Evolutionary conservation across 2,113 vertebrate species (phyloP).

Genomic region (Paratilapia polleni): DNA sequence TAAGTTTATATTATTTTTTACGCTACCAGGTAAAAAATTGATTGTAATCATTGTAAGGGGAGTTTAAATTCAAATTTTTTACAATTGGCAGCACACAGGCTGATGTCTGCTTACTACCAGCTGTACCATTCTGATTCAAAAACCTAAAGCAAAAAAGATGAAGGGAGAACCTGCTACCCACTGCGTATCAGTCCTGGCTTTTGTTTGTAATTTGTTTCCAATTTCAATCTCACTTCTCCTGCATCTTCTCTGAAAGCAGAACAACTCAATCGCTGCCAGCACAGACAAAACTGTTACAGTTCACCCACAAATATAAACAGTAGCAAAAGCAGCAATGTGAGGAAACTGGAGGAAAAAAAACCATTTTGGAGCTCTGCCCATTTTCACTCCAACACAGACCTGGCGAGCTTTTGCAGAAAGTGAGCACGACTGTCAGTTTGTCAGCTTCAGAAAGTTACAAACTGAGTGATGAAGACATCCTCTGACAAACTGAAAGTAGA

Average conservation of each 20-base stretch:
- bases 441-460: conserved; percentile 2
- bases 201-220: background rate
- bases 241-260: conserved; percentile 15
- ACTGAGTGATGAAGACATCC: conserved; percentile 21
- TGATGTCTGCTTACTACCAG: background rate
- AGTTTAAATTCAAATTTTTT: background rate
- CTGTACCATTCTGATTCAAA: background rate
- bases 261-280: background rate
- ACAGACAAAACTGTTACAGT: background rate
- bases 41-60: background rate
- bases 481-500: conserved; percentile 14
- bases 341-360: background rate
- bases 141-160: background rate
- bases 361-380: conserved; percentile 15
- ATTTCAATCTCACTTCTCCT: conserved; percentile 3
- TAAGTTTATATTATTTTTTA: background rate
- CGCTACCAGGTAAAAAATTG: background rate
- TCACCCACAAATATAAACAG: background rate
- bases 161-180: background rate
- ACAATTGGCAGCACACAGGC: background rate
- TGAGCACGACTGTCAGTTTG: background rate
- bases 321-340: background rate
- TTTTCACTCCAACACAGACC: conserved; percentile 12
- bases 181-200: background rate
- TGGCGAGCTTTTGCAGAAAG: conserved; percentile 2